Evolutionary conservation across 2,113 vertebrate species (phyloP).

Genomic region (Sterrhoptilus dennistouni): DNA sequence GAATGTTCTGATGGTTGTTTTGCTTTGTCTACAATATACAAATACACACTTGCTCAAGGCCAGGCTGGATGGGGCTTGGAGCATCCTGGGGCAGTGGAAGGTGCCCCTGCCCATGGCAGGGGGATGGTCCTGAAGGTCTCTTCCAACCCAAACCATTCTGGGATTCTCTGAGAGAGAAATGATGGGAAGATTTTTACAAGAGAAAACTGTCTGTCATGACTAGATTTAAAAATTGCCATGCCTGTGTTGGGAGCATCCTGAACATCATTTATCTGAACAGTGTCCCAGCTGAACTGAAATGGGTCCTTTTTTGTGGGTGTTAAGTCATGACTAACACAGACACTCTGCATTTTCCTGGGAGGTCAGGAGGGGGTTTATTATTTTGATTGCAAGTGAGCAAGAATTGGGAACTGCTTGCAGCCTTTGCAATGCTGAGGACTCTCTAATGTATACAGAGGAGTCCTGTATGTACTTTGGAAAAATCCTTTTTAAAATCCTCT

Average conservation of each 20-base stretch:
- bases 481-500: not conserved
- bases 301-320: not conserved
- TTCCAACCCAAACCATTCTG: not conserved
- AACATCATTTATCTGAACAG: not conserved
- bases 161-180: not conserved
- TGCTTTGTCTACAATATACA: not conserved
- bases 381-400: not conserved
- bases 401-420: not conserved
- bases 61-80: not conserved
- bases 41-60: not conserved
- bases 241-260: not conserved
- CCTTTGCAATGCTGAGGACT: not conserved
- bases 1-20: slow-evolving; percentile 54
- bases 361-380: not conserved
- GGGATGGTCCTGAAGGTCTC: not conserved
- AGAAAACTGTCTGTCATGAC: not conserved
- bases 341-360: not conserved
- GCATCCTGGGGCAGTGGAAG: not conserved
- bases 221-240: not conserved
- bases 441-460: fast-evolving
- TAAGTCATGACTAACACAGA: not conserved
- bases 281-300: not conserved
- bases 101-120: not conserved
- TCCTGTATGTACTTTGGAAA: not conserved
- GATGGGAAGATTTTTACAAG: not conserved